Conservation (phyloP, 1,140 invertebrate genomes). For the Atta texana region DNA sequence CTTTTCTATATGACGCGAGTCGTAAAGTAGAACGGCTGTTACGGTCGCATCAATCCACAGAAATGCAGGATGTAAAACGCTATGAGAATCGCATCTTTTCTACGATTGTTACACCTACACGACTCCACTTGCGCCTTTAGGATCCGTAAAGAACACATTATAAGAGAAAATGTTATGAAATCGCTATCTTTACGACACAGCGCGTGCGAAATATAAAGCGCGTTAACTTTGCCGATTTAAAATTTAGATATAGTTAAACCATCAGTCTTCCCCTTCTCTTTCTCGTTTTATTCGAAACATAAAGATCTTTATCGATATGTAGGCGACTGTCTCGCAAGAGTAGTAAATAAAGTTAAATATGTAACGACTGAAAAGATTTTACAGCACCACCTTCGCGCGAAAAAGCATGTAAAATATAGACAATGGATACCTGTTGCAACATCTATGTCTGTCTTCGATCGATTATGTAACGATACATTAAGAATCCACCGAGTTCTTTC, state of each 20-base stretch:
- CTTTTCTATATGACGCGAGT: background rate
- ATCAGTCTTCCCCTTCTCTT: background rate
- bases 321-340: background rate
- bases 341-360: background rate
- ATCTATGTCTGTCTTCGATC: background rate
- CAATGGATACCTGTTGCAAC: slow-evolving; percentile 29
- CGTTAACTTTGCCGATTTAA: slow-evolving; percentile 10
- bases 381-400: background rate
- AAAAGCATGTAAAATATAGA: background rate
- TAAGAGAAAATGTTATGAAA: slow-evolving; percentile 24
- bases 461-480: background rate
- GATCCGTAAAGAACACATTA: background rate
- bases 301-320: background rate
- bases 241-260: slow-evolving; percentile 26
- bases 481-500: background rate
- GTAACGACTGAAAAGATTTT: background rate
- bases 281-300: background rate
- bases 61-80: slow-evolving; percentile 26
- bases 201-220: background rate
- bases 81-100: slow-evolving; percentile 33
- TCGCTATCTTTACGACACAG: background rate
- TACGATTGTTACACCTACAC: background rate
- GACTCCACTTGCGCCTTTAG: background rate
- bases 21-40: slow-evolving; percentile 46
- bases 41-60: slow-evolving; percentile 28